Evolutionary conservation across 1,140 invertebrate species (phyloP).

Genomic region (Piezodorus guildinii): DNA sequence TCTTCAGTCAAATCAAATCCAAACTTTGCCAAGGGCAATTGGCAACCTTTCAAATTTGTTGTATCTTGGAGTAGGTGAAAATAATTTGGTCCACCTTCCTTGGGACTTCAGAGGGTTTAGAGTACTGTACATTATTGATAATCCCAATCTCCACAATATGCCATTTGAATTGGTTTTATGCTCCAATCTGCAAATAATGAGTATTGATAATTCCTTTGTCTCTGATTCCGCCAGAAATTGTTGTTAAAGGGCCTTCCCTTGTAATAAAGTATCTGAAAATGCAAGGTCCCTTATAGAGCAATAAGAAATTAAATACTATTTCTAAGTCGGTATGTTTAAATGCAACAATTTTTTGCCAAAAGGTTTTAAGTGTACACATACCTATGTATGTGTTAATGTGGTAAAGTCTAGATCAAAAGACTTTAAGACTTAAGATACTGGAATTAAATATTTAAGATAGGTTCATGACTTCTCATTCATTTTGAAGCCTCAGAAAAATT

Average conservation of each 20-base stretch:
- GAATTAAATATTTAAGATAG: no score
- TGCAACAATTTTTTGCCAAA: constrained; percentile 7
- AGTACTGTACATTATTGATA: constrained; percentile 97
- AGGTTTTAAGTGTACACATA: no score
- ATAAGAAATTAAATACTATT: constrained; percentile 52
- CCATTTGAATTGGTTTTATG: constrained; percentile 96
- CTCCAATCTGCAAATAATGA: constrained; percentile 95
- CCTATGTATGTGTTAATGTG: no score
- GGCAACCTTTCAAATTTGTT: constrained; percentile 87
- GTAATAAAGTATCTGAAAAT: constrained; percentile 98
- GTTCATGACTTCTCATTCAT: no score
- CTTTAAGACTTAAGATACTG: no score
- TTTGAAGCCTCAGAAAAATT: no score
- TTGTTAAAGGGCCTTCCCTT: constrained; percentile 87
- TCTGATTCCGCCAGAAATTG: constrained; percentile 92
- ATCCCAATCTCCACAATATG: constrained; percentile 86
- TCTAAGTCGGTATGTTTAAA: background rate
- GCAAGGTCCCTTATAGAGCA: constrained; percentile 90
- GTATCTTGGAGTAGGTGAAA: constrained; percentile 91
- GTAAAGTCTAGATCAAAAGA: no score
- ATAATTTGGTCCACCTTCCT: constrained; percentile 87
- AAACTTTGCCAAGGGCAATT: constrained; percentile 79
- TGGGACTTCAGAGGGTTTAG: constrained; percentile 91
- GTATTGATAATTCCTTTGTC: constrained; percentile 96
- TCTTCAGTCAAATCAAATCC: constrained; percentile 88